Conservation (phyloP, 2,797 vertebrate species). For the Brotogeris chrysoptera region DNA sequence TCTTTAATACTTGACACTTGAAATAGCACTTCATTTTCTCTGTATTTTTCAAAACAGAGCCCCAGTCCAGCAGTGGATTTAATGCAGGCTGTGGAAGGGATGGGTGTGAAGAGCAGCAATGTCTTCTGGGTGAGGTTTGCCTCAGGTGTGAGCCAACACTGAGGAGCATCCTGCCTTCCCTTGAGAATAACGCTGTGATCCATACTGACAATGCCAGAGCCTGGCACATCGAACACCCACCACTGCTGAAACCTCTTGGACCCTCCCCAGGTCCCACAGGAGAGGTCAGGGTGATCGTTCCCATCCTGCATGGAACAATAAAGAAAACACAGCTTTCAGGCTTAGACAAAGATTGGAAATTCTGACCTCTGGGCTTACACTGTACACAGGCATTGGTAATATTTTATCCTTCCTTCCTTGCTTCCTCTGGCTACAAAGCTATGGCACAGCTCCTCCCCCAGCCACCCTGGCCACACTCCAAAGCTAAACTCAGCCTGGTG, state of each 20-base stretch:
- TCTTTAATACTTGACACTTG: background rate
- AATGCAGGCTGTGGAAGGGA: background rate
- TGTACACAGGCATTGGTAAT: accelerated
- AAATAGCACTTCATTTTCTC: background rate
- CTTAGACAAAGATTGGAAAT: background rate
- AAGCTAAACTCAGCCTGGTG: background rate
- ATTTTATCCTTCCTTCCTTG: background rate
- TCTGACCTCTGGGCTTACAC: background rate
- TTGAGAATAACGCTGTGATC: background rate
- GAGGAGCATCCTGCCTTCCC: background rate
- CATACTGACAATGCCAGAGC: background rate
- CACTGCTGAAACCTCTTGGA: accelerated
- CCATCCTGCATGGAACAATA: background rate
- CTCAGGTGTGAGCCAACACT: accelerated
- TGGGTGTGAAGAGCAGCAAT: background rate
- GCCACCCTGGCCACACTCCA: accelerated
- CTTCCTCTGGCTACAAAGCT: background rate
- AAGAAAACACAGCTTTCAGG: background rate
- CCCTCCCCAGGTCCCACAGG: background rate
- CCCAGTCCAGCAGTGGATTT: background rate
- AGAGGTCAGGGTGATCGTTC: background rate
- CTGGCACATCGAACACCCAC: accelerated
- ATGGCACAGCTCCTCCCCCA: background rate
- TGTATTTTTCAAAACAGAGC: background rate
- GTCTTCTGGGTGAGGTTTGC: background rate